phyloP scores from a whole-genome alignment of 2,888 invertebrate genomes.

The Azorinus chamasolen region DNA sequence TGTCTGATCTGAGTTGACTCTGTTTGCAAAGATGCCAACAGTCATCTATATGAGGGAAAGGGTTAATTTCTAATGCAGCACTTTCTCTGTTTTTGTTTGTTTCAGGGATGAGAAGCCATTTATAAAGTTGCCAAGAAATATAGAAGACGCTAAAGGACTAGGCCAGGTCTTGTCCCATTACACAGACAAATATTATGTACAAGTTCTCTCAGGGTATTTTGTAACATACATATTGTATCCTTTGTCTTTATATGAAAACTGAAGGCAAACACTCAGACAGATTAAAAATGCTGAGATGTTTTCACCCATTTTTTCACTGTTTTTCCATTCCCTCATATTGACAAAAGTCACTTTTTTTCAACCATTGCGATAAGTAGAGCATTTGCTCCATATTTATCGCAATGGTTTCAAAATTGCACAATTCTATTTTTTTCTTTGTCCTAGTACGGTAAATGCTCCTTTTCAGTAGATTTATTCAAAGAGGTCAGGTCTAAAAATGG shows the following conservation, averaged over 20 bases:
- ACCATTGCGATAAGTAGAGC: too few species aligned
- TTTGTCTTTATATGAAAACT: slow-evolving; percentile 55
- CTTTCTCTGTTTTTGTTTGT: slow-evolving; percentile 26
- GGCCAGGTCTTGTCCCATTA: slow-evolving; percentile 96
- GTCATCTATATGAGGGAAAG: neutral
- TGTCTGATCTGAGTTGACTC: too few species aligned
- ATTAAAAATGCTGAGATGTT: too few species aligned
- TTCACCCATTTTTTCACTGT: too few species aligned
- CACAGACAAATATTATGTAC: slow-evolving; percentile 96
- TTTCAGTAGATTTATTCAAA: too few species aligned
- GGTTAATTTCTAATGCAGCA: neutral
- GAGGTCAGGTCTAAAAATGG: too few species aligned
- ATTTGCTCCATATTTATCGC: neutral
- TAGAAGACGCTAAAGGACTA: slow-evolving; percentile 98
- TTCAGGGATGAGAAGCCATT: slow-evolving; percentile 94
- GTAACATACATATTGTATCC: slow-evolving; percentile 97
- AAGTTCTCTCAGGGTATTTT: slow-evolving; percentile 96
- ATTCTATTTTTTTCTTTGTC: too few species aligned
- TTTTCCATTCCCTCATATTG: too few species aligned
- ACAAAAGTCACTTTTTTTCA: too few species aligned
- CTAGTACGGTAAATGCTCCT: too few species aligned
- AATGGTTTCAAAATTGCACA: slow-evolving; percentile 3
- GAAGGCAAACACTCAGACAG: neutral
- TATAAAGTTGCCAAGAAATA: slow-evolving; percentile 96
- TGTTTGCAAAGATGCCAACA: too few species aligned